Conservation (phyloP, 2,888 invertebrate species). For the Mechanitis mazaeus region DNA sequence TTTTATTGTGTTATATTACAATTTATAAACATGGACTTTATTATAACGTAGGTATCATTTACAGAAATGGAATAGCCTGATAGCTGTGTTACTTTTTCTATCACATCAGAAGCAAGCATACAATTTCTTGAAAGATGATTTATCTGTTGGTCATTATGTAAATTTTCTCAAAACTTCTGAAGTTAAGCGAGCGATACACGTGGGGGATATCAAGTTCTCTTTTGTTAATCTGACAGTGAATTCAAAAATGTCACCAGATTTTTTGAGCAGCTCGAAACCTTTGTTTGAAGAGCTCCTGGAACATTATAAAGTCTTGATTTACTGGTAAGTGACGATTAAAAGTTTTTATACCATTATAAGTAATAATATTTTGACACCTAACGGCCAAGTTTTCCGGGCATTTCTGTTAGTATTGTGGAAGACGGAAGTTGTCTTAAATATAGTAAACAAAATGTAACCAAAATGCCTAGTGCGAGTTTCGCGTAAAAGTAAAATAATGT, state of each 20-base stretch:
- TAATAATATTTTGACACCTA: too few species aligned
- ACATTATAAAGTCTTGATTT: conserved; percentile 55
- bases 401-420: too few species aligned
- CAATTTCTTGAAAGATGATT: conserved; percentile 58
- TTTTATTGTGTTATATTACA: too few species aligned
- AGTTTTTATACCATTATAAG: neutral
- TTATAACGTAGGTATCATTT: conserved; percentile 22
- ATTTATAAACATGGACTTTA: neutral
- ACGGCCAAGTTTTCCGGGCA: too few species aligned
- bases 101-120: conserved; percentile 57
- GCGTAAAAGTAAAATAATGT: too few species aligned
- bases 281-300: conserved; percentile 53
- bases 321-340: conserved; percentile 41
- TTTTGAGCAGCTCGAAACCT: conserved; percentile 50
- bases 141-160: conserved; percentile 41
- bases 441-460: too few species aligned
- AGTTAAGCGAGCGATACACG: conserved; percentile 57
- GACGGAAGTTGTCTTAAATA: too few species aligned
- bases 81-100: conserved; percentile 43
- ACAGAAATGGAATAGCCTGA: conserved; percentile 56
- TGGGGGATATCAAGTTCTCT: conserved; percentile 49
- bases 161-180: conserved; percentile 41
- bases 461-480: too few species aligned
- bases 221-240: conserved; percentile 59
- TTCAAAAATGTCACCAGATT: conserved; percentile 47